Conservation (phyloP, 2,888 invertebrate genomes). For the Meliscaeva auricollis region DNA sequence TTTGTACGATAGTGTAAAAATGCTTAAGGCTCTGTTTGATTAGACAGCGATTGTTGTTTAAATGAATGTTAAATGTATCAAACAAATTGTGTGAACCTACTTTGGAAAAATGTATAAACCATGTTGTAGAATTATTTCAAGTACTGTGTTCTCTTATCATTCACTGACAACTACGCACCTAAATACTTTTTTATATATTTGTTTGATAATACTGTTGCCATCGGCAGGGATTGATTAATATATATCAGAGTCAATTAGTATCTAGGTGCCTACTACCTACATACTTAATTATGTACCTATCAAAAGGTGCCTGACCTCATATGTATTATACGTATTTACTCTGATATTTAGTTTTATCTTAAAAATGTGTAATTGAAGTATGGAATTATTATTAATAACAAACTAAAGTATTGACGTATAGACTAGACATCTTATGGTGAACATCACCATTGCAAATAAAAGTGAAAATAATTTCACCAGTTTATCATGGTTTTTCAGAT, state of each 20-base stretch:
- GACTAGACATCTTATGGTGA: not conserved
- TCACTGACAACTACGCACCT: not conserved
- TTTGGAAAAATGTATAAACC: no score
- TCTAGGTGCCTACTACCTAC: no score
- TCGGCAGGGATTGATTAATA: not conserved
- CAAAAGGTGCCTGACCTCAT: not conserved
- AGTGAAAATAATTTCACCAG: not conserved
- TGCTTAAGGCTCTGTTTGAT: no score
- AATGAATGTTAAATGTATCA: no score
- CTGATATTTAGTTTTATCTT: not conserved
- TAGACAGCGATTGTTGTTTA: no score
- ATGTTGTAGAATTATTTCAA: not conserved
- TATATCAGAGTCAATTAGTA: no score
- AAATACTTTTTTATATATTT: not conserved
- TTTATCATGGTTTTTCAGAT: not conserved
- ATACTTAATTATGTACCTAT: no score
- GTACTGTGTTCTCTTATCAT: not conserved
- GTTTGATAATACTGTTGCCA: not conserved
- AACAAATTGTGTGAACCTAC: no score
- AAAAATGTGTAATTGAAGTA: not conserved
- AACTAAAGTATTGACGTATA: not conserved
- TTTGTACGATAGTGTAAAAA: no score
- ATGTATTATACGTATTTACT: no score
- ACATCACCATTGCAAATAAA: not conserved
- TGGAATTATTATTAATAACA: not conserved